Percentiles rank a stretch among this genome's conserved stretches.
Evolutionary conservation across 2,113 vertebrate genomes (phyloP).

Genomic region (Callopanchax toddi): DNA sequence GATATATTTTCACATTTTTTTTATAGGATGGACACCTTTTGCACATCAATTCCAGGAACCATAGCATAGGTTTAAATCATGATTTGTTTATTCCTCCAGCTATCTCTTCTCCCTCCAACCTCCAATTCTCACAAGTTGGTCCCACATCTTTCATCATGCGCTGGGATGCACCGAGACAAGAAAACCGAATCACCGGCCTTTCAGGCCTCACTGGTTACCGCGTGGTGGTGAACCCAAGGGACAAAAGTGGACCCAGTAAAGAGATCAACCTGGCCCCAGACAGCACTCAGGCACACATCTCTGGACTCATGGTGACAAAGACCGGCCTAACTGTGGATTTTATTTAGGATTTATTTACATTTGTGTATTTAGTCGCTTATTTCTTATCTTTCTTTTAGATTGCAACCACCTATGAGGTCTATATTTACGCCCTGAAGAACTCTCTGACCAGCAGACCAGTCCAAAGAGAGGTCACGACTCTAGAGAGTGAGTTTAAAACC

Average conservation of each 20-base stretch:
- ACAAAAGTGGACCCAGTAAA: conserved; percentile 91
- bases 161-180: conserved; percentile 83
- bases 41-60: too few species aligned
- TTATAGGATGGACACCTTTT: neutral
- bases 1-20: too few species aligned
- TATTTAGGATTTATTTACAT: too few species aligned
- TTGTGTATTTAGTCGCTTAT: conserved; percentile 2
- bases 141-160: conserved; percentile 86
- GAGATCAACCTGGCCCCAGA: conserved; percentile 92
- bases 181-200: conserved; percentile 60
- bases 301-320: conserved; percentile 90
- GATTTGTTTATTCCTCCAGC: conserved; percentile 72
- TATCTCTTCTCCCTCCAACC: conserved; percentile 89
- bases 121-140: conserved; percentile 88
- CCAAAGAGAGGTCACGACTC: conserved; percentile 87
- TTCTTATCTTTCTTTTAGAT: conserved; percentile 78
- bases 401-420: conserved; percentile 92
- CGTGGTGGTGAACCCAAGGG: conserved; percentile 91
- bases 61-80: too few species aligned
- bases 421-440: conserved; percentile 91
- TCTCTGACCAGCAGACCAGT: conserved; percentile 89
- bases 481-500: conserved; percentile 83
- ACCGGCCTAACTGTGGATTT: too few species aligned
- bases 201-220: conserved; percentile 90
- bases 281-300: conserved; percentile 84